phyloP scores from a whole-genome alignment of 2,888 invertebrate genomes.

The Taenaris catops region DNA sequence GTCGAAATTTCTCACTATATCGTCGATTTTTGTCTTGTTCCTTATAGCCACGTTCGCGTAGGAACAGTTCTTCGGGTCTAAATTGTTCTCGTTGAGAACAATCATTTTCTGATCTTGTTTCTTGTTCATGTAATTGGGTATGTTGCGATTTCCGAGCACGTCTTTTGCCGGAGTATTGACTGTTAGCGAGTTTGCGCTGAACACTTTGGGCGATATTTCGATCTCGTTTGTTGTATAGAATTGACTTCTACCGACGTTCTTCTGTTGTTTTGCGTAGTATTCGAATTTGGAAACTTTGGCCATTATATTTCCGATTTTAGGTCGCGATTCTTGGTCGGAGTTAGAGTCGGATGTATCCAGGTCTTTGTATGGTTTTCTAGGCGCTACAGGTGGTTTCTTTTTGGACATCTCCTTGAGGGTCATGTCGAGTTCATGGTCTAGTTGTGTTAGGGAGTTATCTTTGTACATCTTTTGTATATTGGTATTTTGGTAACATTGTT shows the following conservation, averaged over 20 bases:
- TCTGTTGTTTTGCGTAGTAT: slow-evolving; percentile 84
- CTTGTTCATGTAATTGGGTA: slow-evolving; percentile 81
- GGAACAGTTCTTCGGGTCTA: slow-evolving; percentile 56
- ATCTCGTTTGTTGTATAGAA: slow-evolving; percentile 63
- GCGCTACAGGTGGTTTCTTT: slow-evolving; percentile 83
- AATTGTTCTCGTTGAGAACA: slow-evolving; percentile 53
- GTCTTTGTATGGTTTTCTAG: slow-evolving; percentile 78
- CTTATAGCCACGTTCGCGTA: slow-evolving; percentile 63
- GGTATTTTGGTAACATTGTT: slow-evolving; percentile 52
- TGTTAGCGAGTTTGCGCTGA: slow-evolving; percentile 87
- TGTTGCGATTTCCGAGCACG: slow-evolving; percentile 84
- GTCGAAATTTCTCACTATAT: slow-evolving; percentile 70
- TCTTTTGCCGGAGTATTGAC: slow-evolving; percentile 91
- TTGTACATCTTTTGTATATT: slow-evolving; percentile 52
- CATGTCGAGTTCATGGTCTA: slow-evolving; percentile 67
- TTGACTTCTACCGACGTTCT: slow-evolving; percentile 65
- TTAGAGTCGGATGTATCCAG: slow-evolving; percentile 66
- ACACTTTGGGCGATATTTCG: slow-evolving; percentile 87
- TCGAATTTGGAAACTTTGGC: slow-evolving; percentile 91
- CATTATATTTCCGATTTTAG: slow-evolving; percentile 78
- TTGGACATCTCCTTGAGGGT: slow-evolving; percentile 71
- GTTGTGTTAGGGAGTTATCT: slow-evolving; percentile 51
- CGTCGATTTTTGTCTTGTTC: slow-evolving; percentile 66
- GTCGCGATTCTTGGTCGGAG: slow-evolving; percentile 66
- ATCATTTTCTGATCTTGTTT: slow-evolving; percentile 70